Evolutionary conservation across 2,113 vertebrate species (phyloP), one percentile per base, ranked within the genome.

Genomic region (Archilochus colubris): DNA sequence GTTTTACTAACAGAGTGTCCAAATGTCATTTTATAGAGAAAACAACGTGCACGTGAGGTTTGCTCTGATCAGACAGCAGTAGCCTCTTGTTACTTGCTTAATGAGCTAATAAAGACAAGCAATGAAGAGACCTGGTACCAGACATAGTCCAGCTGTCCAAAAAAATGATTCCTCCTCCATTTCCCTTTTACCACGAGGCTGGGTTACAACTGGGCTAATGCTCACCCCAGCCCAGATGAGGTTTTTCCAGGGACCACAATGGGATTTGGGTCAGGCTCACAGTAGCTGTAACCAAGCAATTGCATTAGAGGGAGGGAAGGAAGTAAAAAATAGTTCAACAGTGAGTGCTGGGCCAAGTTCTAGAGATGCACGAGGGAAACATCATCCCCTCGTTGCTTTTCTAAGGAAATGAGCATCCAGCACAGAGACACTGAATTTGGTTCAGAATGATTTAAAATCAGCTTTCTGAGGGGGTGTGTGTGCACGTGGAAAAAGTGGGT

Each of bases 361-460:
- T 80, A 28, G 91, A 88, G 95, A 83, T 93, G 85, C 82, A 91
- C 68, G n/a, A 48, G 95, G 68, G 82, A 68, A 94, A 96, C 88
- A 89, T 70, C 1, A 0, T 73, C 89, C 75, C 1, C 1, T 27
- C 2, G 1, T 78, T 95, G 94, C 95, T 96, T 96, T 95, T 91
- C 53, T 94, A 95, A 95, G 91, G 96, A 97, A 97, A 88, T 78
- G 85, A 91, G 28, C 87, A 67, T 83, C 82, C 89, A 91, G 89
- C 11, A 0, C 64, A 72, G 79, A 87, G 91, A 83, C 20, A 40
- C 22, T 17, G 88, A 90, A 88, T 86, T 75, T 2, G 4, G 90
- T 95, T 78, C 50, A 40, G 53, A 40, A 38, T 62, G 53, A 84
- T 86, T 91, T 91, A 77, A 95, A 94, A 86, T 63, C 93, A 17